Conservation (phyloP, 2,888 invertebrate genomes). For the Pheosia tremula region DNA sequence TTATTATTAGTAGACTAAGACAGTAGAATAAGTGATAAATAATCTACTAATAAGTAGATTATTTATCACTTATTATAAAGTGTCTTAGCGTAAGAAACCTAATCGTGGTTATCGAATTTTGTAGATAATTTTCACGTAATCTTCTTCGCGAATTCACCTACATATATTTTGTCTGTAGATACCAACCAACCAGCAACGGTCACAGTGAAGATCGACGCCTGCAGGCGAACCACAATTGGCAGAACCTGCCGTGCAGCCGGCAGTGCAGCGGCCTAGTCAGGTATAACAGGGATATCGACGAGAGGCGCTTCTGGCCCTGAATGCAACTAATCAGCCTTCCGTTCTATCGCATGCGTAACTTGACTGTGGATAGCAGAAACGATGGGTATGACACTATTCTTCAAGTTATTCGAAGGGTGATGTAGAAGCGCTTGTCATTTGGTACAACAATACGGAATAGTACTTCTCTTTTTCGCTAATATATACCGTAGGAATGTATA, state of each 20-base stretch:
- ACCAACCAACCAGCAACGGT: constrained; percentile 47
- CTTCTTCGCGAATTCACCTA: too few species aligned
- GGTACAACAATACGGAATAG: too few species aligned
- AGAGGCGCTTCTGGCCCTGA: constrained; percentile 67
- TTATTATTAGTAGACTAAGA: too few species aligned
- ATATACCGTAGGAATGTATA: too few species aligned
- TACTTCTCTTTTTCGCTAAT: too few species aligned
- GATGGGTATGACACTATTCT: constrained; percentile 56
- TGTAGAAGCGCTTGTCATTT: background rate
- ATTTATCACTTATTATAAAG: too few species aligned
- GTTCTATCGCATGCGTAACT: constrained; percentile 61
- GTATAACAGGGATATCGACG: constrained; percentile 62
- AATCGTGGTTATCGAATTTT: too few species aligned
- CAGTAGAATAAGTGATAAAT: too few species aligned
- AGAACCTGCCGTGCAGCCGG: constrained; percentile 68
- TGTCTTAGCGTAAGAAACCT: too few species aligned
- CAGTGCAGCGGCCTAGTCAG: constrained; percentile 79
- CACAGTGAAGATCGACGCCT: constrained; percentile 53
- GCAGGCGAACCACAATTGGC: constrained; percentile 60
- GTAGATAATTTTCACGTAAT: too few species aligned
- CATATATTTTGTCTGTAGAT: constrained; percentile 34
- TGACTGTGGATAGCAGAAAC: constrained; percentile 51
- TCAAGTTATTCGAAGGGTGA: background rate
- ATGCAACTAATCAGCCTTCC: constrained; percentile 44
- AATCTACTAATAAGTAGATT: too few species aligned